phyloP scores from a whole-genome alignment of 2,113 vertebrate genomes.

The Thinocorus orbignyianus region DNA sequence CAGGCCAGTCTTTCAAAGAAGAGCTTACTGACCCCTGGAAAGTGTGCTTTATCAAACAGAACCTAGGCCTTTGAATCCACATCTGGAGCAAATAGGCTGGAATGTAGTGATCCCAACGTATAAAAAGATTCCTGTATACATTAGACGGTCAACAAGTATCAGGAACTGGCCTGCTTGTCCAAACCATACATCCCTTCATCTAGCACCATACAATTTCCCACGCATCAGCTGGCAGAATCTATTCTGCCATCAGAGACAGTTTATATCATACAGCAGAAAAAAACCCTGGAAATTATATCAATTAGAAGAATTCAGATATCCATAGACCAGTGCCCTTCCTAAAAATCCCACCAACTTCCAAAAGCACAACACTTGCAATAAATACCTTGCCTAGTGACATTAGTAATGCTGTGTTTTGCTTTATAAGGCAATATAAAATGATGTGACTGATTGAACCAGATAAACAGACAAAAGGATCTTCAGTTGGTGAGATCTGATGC shows the following conservation, averaged over 20 bases:
- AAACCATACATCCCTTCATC: not conserved
- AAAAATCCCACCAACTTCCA: not conserved
- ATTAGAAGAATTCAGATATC: not conserved
- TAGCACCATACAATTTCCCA: not conserved
- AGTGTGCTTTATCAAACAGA: not conserved
- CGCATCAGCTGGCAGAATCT: not conserved
- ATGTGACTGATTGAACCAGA: not conserved
- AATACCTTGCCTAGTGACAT: not conserved
- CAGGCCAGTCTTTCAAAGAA: not conserved
- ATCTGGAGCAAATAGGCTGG: not conserved
- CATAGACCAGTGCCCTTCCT: not conserved
- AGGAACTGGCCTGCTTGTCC: not conserved
- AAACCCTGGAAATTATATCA: not conserved
- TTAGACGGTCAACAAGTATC: not conserved
- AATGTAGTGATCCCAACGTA: not conserved
- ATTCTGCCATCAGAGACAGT: not conserved
- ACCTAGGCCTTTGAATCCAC: not conserved
- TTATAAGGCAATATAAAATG: not conserved
- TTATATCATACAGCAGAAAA: not conserved
- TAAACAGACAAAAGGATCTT: not conserved
- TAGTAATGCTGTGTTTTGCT: not conserved
- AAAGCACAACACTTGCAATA: not conserved
- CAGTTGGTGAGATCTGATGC: not conserved
- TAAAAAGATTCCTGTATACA: not conserved
- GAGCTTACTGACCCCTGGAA: not conserved